Base-by-base conservation (phyloP, 2,888 invertebrate species). In the Ceraclea dissimilis region DNA sequence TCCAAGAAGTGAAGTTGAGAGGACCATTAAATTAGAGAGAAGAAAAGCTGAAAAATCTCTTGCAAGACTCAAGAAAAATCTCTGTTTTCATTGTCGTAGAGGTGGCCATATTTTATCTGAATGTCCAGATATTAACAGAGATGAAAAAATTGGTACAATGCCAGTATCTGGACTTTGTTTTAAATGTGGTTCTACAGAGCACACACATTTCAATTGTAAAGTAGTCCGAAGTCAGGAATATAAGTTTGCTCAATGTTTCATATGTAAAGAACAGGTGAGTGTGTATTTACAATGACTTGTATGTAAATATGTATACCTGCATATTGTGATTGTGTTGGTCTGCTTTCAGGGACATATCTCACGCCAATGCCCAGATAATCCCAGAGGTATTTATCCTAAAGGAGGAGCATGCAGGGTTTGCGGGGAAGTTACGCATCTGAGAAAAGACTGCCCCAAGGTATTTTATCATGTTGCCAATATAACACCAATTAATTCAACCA, bases 181-280 rank as follows among this genome's bases (percentile, higher is more conserved):
- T 67, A 92, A 92, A 70, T 93, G 93, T 71, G 93, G 93, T 1
- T 92, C 92, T 0, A 89, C 89, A 2, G 93, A 93, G 68, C 93
- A 93, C 67, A 83, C 82, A 11, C 84, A 86, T 65, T 83, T 83
- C 67, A 82, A 86, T 66, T 88, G 88, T 65, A 84, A 82, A 74
- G 85, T 86, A 1, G 80, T 80, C 33, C 80, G 74, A 63, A 79
- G 79, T 43, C 79, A 82, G 60, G 83, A 85, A 57, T 91, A 83
- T 66, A 82, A 88, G 67, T 92, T 84, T 74, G 93, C 93, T 0
- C 85, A 83, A 54, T 95, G 94, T 70, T 94, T 93, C 67, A 86
- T 94, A 63, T 95, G 94, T 69, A 84, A 84, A 54, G 85, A 93
- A 71, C 84, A 83, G 64, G 78, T 78, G 63, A 70, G 72, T 71